Percentiles rank a stretch among this genome's conserved stretches.
These are phyloP conservation scores for Odocoileus virginianus DNA, from an alignment of 2,113 vertebrate genomes.

Conservation along the genomic window DNA sequence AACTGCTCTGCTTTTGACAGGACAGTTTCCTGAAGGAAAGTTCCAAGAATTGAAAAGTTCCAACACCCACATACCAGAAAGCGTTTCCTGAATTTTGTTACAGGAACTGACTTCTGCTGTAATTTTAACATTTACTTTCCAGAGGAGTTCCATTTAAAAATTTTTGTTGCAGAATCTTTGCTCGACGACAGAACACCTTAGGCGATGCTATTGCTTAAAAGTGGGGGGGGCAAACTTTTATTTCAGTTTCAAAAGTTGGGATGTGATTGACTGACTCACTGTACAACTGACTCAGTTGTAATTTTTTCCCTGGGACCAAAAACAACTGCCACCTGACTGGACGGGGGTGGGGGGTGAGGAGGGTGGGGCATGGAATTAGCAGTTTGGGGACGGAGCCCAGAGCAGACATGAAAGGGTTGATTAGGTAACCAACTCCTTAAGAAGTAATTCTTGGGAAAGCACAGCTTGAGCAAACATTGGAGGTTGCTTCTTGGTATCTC, in stretches of 20 bases:
- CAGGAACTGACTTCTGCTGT: constrained; percentile 57
- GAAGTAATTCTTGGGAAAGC: not conserved
- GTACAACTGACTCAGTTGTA: not conserved
- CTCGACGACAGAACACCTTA: not conserved
- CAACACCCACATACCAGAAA: constrained; percentile 62
- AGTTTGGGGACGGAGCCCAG: not conserved
- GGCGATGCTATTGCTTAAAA: not conserved
- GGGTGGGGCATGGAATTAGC: not conserved
- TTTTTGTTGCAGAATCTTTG: not conserved
- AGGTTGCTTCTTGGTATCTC: not conserved
- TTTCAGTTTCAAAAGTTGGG: not conserved
- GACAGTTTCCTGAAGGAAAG: constrained; percentile 65
- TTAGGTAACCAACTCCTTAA: not conserved
- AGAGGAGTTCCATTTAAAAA: not conserved
- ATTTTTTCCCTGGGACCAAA: not conserved
- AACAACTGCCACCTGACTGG: not conserved
- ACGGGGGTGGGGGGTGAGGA: accelerated
- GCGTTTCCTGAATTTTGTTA: constrained; percentile 67
- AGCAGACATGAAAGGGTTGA: not conserved
- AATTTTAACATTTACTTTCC: constrained; percentile 55
- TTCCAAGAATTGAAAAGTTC: constrained; percentile 60
- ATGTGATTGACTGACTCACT: not conserved
- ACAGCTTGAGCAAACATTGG: not conserved
- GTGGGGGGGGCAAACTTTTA: not conserved
- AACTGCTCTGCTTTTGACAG: constrained; percentile 46